phyloP scores from a whole-genome alignment of 2,113 vertebrate genomes.

The Hystrix brachyura region DNA sequence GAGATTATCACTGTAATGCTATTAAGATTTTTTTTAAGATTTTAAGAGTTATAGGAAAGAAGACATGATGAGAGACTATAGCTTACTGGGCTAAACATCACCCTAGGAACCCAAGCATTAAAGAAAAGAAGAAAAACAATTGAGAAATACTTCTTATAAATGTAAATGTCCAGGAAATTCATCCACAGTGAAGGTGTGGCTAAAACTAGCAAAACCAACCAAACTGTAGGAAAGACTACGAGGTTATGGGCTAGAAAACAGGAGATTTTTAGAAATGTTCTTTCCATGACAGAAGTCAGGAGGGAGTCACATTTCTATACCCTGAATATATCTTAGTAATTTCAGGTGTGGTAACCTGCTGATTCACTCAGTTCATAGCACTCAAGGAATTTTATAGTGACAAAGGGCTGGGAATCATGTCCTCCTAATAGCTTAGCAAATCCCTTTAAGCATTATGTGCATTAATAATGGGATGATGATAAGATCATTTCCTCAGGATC shows the following conservation, averaged over 20 bases:
- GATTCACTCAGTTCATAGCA: slow-evolving; percentile 38
- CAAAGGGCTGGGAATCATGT: slow-evolving; percentile 9
- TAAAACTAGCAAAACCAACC: not conserved
- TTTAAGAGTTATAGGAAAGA: slow-evolving; percentile 40
- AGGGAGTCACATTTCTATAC: slow-evolving; percentile 55
- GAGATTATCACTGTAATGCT: not conserved
- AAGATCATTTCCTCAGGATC: slow-evolving; percentile 55
- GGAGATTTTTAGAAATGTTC: not conserved
- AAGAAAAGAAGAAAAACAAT: not conserved
- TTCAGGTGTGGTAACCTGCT: not conserved
- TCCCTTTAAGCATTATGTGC: slow-evolving; percentile 51
- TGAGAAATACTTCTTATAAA: slow-evolving; percentile 4
- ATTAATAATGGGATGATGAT: slow-evolving; percentile 47
- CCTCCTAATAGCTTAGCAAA: slow-evolving; percentile 34
- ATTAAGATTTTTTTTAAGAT: not conserved
- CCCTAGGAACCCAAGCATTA: not conserved
- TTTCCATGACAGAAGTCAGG: slow-evolving; percentile 33
- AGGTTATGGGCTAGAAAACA: slow-evolving; percentile 8
- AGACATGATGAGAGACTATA: not conserved
- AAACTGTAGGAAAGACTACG: not conserved
- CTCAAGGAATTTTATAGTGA: slow-evolving; percentile 28
- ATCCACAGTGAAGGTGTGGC: not conserved
- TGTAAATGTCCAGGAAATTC: not conserved
- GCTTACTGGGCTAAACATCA: not conserved
- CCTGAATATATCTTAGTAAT: slow-evolving; percentile 28